Percentiles rank a stretch among this genome's conserved stretches.
Evolutionary conservation across 92 coral and sea anemone genomes (phyloP).

Genomic region (Blastomussa wellsi): DNA sequence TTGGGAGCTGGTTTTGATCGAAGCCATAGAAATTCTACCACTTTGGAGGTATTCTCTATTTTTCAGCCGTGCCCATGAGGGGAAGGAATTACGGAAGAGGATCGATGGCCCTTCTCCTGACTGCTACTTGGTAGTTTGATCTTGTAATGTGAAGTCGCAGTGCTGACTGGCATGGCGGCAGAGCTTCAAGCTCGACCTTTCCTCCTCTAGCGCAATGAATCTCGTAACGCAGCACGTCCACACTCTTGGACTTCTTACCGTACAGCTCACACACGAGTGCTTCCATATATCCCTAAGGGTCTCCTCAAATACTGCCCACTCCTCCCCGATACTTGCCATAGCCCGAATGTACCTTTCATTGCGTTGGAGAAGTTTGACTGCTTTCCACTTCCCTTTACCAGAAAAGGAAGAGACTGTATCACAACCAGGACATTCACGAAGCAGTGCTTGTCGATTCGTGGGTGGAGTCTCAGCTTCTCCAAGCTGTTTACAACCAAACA

Average conservation of each 20-base stretch:
- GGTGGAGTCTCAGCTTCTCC: slow-evolving; percentile 39
- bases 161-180: slow-evolving; percentile 53
- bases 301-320: no score
- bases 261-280: slow-evolving; percentile 48
- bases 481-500: slow-evolving; percentile 26
- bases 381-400: slow-evolving; percentile 66
- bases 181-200: slow-evolving; percentile 40
- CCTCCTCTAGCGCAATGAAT: slow-evolving; percentile 12
- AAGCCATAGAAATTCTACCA: slow-evolving; percentile 37
- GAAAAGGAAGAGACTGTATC: slow-evolving; percentile 60
- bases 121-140: slow-evolving; percentile 52
- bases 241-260: slow-evolving; percentile 42
- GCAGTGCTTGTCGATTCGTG: slow-evolving; percentile 30
- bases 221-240: slow-evolving; percentile 11
- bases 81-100: slow-evolving; percentile 18
- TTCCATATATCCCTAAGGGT: no score
- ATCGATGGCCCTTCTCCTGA: slow-evolving; percentile 41
- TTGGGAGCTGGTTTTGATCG: no score
- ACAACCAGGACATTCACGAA: slow-evolving; percentile 57
- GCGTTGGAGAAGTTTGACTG: slow-evolving; percentile 43
- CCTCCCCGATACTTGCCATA: no score
- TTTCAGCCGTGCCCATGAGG: slow-evolving; percentile 28
- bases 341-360: slow-evolving; percentile 42
- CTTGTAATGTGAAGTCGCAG: slow-evolving; percentile 36
- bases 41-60: slow-evolving; percentile 11